These are phyloP conservation scores for Excalfactoria chinensis DNA, from an alignment of 2,113 vertebrate species.

Conservation along the genomic window DNA sequence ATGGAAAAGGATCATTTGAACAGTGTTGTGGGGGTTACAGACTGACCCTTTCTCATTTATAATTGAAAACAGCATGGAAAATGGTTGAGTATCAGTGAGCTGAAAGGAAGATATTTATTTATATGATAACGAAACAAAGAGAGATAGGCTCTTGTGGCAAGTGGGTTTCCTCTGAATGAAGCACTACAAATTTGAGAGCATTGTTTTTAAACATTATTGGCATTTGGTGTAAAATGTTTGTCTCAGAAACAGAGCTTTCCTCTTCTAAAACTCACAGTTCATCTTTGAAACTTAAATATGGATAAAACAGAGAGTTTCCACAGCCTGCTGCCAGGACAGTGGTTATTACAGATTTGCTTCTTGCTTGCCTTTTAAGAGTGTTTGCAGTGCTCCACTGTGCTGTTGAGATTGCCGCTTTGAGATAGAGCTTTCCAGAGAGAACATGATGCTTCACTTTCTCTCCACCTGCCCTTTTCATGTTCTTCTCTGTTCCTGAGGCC, in stretches of 20 bases:
- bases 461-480: background rate
- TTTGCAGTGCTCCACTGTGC: background rate
- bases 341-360: background rate
- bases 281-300: background rate
- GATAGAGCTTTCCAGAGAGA: background rate
- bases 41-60: conserved; percentile 40
- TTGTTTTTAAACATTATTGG: background rate
- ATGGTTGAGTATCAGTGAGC: background rate
- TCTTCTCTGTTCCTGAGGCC: background rate
- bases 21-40: background rate
- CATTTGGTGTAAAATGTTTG: background rate
- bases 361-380: background rate
- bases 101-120: conserved; percentile 11
- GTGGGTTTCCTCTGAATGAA: background rate
- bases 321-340: background rate
- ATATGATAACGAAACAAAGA: background rate
- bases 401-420: background rate
- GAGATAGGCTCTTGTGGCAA: background rate
- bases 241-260: background rate
- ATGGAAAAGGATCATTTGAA: conserved; percentile 23
- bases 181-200: background rate
- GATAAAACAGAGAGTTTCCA: background rate
- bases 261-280: conserved; percentile 2
- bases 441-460: background rate
- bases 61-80: conserved; percentile 38